These are phyloP conservation scores for Lordiphosa andalusiaca DNA, from an alignment of 2,888 invertebrate species.

Conservation along the genomic window DNA sequence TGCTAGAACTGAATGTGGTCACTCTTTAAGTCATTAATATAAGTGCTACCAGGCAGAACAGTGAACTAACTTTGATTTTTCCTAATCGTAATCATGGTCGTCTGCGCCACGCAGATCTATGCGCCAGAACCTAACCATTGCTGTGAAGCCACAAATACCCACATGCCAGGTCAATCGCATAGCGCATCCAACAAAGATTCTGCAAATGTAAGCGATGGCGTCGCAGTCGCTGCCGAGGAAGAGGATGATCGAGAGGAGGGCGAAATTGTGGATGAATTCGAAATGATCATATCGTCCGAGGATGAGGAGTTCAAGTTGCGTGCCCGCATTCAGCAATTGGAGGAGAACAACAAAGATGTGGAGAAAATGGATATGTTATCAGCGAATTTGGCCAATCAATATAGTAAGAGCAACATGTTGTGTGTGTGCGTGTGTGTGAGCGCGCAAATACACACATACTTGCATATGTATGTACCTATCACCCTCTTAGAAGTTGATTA, in stretches of 20 bases:
- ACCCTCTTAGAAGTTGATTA: neutral
- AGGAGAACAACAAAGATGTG: constrained; percentile 79
- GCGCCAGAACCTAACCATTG: too few species aligned
- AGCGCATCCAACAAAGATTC: too few species aligned
- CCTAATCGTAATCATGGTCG: too few species aligned
- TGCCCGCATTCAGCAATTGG: constrained; percentile 78
- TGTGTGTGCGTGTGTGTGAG: constrained; percentile 2
- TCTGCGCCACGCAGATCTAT: too few species aligned
- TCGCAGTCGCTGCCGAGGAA: constrained; percentile 8
- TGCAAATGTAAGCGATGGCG: neutral
- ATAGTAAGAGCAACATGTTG: constrained; percentile 57
- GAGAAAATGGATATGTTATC: constrained; percentile 79
- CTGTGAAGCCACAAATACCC: too few species aligned
- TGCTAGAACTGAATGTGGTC: too few species aligned
- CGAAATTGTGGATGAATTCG: constrained; percentile 79
- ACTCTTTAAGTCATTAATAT: too few species aligned
- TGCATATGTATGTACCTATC: neutral
- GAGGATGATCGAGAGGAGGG: constrained; percentile 78
- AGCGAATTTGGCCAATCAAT: constrained; percentile 65
- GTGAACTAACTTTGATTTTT: too few species aligned
- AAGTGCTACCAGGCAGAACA: too few species aligned
- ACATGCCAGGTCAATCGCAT: too few species aligned
- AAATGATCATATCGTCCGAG: constrained; percentile 79
- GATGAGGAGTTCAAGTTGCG: constrained; percentile 79
- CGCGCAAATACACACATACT: neutral